Conservation (phyloP, 1,140 invertebrate genomes). For the Euwallacea fornicatus region DNA sequence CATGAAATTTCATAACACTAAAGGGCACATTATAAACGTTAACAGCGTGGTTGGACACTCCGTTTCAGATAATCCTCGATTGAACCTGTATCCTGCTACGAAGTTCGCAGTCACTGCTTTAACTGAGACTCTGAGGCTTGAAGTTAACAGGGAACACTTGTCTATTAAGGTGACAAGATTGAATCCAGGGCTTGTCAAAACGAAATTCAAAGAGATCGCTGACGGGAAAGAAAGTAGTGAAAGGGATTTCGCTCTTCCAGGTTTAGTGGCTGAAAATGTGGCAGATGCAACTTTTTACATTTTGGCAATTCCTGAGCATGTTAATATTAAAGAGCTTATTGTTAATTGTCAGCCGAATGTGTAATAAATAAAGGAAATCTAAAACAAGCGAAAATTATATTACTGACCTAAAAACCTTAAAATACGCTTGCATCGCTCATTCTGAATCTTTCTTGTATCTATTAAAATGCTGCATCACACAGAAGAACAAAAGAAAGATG, state of each 20-base stretch:
- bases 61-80: not conserved
- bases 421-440: too few relatives aligned
- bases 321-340: constrained; percentile 23
- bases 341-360: not conserved
- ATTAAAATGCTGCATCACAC: too few relatives aligned
- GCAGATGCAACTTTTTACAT: constrained; percentile 24
- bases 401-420: too few relatives aligned
- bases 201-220: not conserved
- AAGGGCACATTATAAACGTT: not conserved
- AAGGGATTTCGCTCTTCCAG: not conserved
- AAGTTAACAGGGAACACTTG: constrained; percentile 54
- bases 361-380: not conserved
- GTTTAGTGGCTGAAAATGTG: constrained; percentile 8
- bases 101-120: not conserved
- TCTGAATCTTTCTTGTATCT: too few relatives aligned
- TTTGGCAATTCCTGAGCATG: constrained; percentile 16
- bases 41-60: not conserved
- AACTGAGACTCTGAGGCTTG: constrained; percentile 52
- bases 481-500: too few relatives aligned
- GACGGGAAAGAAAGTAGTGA: not conserved
- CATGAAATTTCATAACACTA: not conserved
- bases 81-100: not conserved
- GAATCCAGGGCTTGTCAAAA: constrained; percentile 1
- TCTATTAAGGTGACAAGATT: constrained; percentile 55
- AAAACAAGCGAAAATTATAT: too few relatives aligned